A percentile compares a stretch with the other conserved stretches of the same genome.
Conservation (phyloP, 2,888 invertebrate species). For the Phalera bucephala region DNA sequence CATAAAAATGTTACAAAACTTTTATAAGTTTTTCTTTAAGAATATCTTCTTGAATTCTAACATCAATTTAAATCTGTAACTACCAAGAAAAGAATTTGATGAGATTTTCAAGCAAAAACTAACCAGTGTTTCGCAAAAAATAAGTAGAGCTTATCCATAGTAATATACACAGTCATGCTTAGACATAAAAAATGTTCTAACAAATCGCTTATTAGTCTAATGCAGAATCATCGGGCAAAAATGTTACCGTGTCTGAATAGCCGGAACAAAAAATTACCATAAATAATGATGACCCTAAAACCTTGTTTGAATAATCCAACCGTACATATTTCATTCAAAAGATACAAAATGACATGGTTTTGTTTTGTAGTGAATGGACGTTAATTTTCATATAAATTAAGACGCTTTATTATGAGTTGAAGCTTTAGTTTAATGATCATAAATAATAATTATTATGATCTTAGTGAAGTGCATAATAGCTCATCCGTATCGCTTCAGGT, state of each 20-base stretch:
- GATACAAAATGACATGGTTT: no score
- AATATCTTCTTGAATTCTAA: not conserved
- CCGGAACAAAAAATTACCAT: conserved; percentile 1
- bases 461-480: no score
- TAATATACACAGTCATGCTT: conserved; percentile 2
- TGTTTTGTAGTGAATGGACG: no score
- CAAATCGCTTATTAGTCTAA: conserved; percentile 4
- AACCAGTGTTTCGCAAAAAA: not conserved
- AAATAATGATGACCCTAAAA: not conserved
- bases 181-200: conserved; percentile 1
- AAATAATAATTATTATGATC: no score
- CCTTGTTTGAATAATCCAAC: conserved; percentile 6
- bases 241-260: not conserved
- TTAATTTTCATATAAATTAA: no score
- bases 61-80: not conserved
- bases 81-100: not conserved
- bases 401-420: no score
- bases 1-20: not conserved
- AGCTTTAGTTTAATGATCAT: no score
- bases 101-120: not conserved
- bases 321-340: conserved; percentile 4
- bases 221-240: conserved; percentile 10
- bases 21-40: not conserved
- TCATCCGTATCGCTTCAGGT: no score
- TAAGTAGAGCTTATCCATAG: conserved; percentile 1